Evolutionary conservation across 2,797 vertebrate species (phyloP).

Genomic region (Arvicola amphibius): DNA sequence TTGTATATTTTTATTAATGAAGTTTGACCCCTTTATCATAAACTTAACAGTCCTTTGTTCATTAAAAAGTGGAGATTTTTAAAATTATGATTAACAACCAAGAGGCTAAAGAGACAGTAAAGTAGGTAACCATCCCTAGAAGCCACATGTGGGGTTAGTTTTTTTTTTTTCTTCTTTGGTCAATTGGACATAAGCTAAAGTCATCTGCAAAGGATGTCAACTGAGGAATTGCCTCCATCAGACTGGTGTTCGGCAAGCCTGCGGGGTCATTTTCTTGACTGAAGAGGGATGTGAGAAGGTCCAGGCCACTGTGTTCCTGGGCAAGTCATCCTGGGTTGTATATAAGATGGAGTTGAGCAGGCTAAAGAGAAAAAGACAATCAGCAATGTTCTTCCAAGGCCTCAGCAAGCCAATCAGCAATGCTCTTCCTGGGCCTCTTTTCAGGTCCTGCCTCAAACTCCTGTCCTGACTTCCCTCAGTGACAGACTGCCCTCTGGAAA

Average conservation of each 20-base stretch:
- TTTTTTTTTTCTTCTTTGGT: not conserved
- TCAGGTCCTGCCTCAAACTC: not conserved
- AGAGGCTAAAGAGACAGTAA: not conserved
- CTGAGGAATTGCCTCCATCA: no score
- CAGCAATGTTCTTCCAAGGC: no score
- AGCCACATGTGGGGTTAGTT: not conserved
- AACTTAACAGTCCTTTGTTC: not conserved
- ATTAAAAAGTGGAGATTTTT: not conserved
- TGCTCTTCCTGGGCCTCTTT: not conserved
- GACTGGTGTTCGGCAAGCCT: not conserved
- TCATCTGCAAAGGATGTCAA: not conserved
- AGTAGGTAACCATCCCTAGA: not conserved
- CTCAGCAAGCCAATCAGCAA: not conserved
- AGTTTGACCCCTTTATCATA: not conserved
- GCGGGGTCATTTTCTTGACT: not conserved
- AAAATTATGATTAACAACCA: not conserved
- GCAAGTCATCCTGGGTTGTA: not conserved
- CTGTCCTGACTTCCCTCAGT: not conserved
- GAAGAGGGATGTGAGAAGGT: not conserved
- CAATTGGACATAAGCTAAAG: not conserved
- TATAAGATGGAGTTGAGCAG: not conserved
- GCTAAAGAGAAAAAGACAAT: no score
- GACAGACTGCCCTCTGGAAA: not conserved
- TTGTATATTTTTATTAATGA: not conserved
- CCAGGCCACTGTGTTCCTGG: not conserved